Conservation (phyloP, 2,113 vertebrate genomes). For the cat (Felis catus) region F.catus_Fca126_mat1.0 CM031416.1:4429001-4429500, state of each 20-base stretch:
- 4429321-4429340: neutral
- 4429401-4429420: neutral
- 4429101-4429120: neutral
- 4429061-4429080: neutral
- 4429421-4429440: neutral
- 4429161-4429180: neutral
- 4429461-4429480: neutral
- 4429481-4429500: neutral
- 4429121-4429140: neutral
- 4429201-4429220: neutral
- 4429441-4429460: neutral
- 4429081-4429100: neutral
- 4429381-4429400: neutral
- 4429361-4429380: neutral
- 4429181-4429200: neutral
- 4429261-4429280: neutral
- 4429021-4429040: fast-evolving
- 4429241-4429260: neutral
- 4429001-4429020: fast-evolving
- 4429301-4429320: neutral
- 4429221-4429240: neutral
- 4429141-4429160: neutral
- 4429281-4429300: neutral
- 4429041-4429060: no score
- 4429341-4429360: fast-evolving